Conservation (phyloP, 2,113 vertebrate species). For the Hiodon tergisus region DNA sequence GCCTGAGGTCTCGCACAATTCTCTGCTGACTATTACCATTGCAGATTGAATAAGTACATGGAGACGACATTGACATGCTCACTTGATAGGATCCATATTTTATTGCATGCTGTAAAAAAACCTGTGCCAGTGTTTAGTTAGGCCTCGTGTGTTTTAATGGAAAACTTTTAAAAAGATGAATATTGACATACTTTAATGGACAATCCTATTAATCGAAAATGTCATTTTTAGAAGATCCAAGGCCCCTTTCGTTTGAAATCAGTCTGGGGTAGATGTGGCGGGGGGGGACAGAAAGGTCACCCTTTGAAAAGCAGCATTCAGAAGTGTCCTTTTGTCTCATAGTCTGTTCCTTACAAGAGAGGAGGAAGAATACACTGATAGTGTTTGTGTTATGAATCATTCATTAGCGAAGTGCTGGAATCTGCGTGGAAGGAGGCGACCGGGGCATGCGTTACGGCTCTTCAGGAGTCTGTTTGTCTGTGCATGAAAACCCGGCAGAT, state of each 20-base stretch:
- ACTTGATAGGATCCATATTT: background rate
- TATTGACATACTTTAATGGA: background rate
- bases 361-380: conserved; percentile 1
- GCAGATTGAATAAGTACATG: background rate
- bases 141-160: background rate
- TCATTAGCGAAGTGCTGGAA: background rate
- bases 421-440: background rate
- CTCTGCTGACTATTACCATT: background rate
- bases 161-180: background rate
- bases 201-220: background rate
- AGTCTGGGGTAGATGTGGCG: background rate
- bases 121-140: no score
- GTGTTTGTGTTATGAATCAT: conserved; percentile 11
- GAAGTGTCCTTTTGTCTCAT: conserved; percentile 17
- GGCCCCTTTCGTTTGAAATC: background rate
- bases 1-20: background rate
- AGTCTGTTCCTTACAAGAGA: background rate
- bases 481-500: conserved; percentile 5
- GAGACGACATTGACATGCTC: background rate
- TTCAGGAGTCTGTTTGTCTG: background rate
- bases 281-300: background rate
- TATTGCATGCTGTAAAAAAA: background rate
- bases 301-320: conserved; percentile 14
- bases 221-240: background rate
- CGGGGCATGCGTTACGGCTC: background rate